Conservation (phyloP, 1,140 invertebrate genomes). For the Brachionus paranguensis region DNA sequence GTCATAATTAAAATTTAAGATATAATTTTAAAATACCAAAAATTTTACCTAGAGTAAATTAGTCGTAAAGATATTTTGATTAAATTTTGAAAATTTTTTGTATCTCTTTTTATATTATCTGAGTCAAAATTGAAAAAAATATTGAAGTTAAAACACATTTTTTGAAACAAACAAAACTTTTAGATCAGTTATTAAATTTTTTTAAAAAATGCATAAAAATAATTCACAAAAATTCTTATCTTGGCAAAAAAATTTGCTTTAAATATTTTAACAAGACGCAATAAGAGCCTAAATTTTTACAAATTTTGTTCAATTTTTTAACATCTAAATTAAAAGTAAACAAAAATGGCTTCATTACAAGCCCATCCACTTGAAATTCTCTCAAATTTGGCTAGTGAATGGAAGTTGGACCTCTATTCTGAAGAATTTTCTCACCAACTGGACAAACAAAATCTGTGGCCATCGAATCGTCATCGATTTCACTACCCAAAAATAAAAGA, state of each 20-base stretch:
- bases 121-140: background rate
- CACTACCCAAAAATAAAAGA: conserved; percentile 55
- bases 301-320: background rate
- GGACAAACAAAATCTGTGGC: conserved; percentile 53
- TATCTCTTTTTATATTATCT: background rate
- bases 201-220: background rate
- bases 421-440: conserved; percentile 52
- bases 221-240: background rate
- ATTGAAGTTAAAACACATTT: background rate
- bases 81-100: background rate
- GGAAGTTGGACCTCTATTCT: conserved; percentile 20
- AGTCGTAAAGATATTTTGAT: background rate
- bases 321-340: background rate
- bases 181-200: background rate
- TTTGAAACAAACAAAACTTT: background rate
- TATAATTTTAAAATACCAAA: background rate
- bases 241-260: background rate
- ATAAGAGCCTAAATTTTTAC: background rate
- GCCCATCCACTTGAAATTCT: background rate
- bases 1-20: background rate
- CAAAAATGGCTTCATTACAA: background rate
- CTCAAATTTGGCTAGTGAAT: background rate
- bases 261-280: background rate
- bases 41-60: background rate
- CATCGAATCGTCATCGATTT: conserved; percentile 51